Evolutionary conservation across 2,113 vertebrate genomes (phyloP), one percentile per base, ranked within the genome.

Genomic region (Oncorhynchus tshawytscha): DNA sequence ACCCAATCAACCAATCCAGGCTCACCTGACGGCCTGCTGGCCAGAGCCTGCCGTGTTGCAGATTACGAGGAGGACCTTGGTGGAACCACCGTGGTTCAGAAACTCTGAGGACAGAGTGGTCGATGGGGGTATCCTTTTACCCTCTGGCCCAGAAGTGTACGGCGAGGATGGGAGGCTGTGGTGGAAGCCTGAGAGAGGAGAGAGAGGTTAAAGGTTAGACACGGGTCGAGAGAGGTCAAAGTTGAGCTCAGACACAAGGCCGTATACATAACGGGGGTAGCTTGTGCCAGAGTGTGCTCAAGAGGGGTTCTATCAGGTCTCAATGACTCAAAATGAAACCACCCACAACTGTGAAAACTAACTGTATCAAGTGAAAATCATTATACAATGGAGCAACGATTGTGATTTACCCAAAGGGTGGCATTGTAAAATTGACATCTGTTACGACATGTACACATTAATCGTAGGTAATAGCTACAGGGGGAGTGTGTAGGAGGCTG

Each of bases 31-130:
- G 0, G 93, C 95, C 73, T 92, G 94, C 48, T 92, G 89, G 3
- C 94, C 95, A 0, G 91, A 82, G 3, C 95, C 94, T 0, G 89
- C 91, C 0, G 93, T 86, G 89, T 96, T 96, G 85, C 96, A 98
- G 84, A 97, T 86, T 80, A 98, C 93, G 29, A 98, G 91, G 24
- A 95, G 87, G 77, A 97, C 80, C 87, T 92, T 94, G 29, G 83
- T 70, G 18, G 90, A 82, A 0, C 80, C 67, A 0, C 85, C 85
- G 4, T 92, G 88, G 80, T 94, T 93, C 81, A 93, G 90, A 82
- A 93, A 90, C 74, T 96, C 95, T 0, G 94, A 94, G 71, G 95
- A 96, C 67, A 90, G 75, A 51, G 94, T 86, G 0, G 89, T 82
- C 0, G 90, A 87, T 2, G 91, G 81, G 3, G 83, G 81, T 24